Evolutionary conservation across 2,113 vertebrate species (phyloP).

Genomic region (Acinonyx jubatus): DNA sequence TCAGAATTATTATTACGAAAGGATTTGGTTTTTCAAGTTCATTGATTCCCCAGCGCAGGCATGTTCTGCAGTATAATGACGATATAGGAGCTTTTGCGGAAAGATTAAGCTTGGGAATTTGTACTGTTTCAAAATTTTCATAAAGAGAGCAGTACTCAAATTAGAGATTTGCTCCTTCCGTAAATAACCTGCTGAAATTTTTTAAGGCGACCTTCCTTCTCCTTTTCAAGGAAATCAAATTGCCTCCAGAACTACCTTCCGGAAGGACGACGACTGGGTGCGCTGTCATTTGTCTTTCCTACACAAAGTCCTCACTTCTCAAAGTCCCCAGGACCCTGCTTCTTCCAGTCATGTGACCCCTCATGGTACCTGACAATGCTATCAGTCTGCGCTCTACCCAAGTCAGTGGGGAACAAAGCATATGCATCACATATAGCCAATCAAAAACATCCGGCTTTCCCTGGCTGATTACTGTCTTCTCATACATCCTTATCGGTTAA

Average conservation of each 20-base stretch:
- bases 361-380: neutral
- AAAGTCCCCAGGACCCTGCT: neutral
- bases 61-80: neutral
- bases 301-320: neutral
- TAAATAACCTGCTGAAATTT: slow-evolving; percentile 8
- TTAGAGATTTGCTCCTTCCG: neutral
- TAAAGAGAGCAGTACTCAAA: neutral
- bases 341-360: neutral
- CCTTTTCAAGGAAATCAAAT: slow-evolving; percentile 22
- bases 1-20: neutral
- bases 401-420: neutral
- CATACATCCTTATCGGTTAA: neutral
- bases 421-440: neutral
- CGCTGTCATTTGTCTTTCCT: neutral
- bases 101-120: slow-evolving; percentile 39
- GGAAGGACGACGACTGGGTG: neutral
- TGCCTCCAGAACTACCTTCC: neutral
- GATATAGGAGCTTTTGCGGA: neutral
- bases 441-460: neutral
- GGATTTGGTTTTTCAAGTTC: neutral
- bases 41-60: neutral
- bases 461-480: neutral
- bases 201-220: neutral
- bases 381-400: neutral
- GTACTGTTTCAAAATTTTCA: slow-evolving; percentile 6